Percentiles rank a stretch among this genome's conserved stretches.
These are phyloP conservation scores for Lithophane leautieri DNA, from an alignment of 2,888 invertebrate species.

Conservation along the genomic window DNA sequence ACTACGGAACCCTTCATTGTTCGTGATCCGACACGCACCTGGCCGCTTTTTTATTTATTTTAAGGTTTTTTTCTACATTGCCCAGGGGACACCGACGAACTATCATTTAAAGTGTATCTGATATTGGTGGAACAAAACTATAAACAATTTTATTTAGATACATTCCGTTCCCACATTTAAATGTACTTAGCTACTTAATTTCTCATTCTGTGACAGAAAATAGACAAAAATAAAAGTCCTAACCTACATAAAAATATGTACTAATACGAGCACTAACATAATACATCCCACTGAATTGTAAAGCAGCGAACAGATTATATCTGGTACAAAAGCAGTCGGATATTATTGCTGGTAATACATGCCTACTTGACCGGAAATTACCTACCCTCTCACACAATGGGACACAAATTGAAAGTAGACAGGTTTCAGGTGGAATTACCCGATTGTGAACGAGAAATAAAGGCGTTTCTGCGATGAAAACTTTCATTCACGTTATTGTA, in stretches of 20 bases:
- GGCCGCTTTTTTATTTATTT: too few relatives aligned
- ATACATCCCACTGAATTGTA: conserved; percentile 34
- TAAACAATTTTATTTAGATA: background rate
- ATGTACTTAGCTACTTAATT: background rate
- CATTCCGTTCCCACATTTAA: background rate
- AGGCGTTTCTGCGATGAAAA: background rate
- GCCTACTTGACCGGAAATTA: conserved; percentile 62
- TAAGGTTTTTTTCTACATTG: too few relatives aligned
- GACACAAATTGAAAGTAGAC: conserved; percentile 44
- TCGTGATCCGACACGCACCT: too few relatives aligned
- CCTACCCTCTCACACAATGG: conserved; percentile 48
- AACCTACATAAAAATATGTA: background rate
- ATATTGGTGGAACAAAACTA: background rate
- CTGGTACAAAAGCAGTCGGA: conserved; percentile 29
- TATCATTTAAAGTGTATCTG: background rate
- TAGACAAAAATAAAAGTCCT: background rate
- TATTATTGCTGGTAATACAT: conserved; percentile 44
- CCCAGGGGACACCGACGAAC: too few relatives aligned
- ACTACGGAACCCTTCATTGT: too few relatives aligned
- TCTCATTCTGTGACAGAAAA: background rate
- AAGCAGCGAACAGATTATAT: conserved; percentile 31
- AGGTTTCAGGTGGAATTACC: conserved; percentile 24
- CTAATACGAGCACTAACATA: conserved; percentile 2
- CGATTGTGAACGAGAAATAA: conserved; percentile 12
- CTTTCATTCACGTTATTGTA: background rate